Percentiles rank a stretch among this genome's conserved stretches.
These are phyloP conservation scores for Calliphora vomitoria DNA, from an alignment of 2,888 invertebrate species.

Conservation along the genomic window DNA sequence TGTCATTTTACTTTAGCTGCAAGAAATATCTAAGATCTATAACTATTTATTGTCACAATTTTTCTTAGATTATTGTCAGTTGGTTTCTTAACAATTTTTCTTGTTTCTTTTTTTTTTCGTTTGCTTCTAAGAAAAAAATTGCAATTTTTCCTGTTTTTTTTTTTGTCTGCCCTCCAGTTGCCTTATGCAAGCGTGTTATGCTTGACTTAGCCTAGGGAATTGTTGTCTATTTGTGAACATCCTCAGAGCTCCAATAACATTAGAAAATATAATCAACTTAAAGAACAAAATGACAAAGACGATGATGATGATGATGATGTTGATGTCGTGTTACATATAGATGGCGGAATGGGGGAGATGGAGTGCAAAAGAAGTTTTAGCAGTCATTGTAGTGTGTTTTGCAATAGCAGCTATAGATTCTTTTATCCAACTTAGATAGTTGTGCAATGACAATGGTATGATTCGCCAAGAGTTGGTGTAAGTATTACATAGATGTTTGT, in stretches of 20 bases:
- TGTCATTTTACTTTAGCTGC: background rate
- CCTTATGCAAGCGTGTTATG: conserved; percentile 37
- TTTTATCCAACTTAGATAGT: conserved; percentile 34
- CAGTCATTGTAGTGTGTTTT: conserved; percentile 33
- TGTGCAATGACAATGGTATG: conserved; percentile 48
- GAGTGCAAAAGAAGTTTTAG: background rate
- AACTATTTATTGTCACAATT: conserved; percentile 63
- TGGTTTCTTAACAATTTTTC: background rate
- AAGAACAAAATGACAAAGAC: conserved; percentile 5
- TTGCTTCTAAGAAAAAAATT: background rate
- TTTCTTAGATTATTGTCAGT: conserved; percentile 58
- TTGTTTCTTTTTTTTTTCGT: conserved; percentile 1
- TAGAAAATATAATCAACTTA: conserved; percentile 72
- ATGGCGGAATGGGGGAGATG: background rate
- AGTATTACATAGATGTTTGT: background rate
- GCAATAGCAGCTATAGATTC: conserved; percentile 14
- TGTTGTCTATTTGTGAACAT: conserved; percentile 64
- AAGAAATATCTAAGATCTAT: conserved; percentile 48
- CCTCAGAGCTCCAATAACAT: conserved; percentile 69
- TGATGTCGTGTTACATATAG: too few species aligned
- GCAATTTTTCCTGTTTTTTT: conserved; percentile 27
- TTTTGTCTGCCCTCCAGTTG: background rate
- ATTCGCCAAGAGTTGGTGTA: conserved; percentile 31
- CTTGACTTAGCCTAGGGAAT: conserved; percentile 62
- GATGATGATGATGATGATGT: background rate